These are phyloP conservation scores for Hippocampus barbouri DNA, from an alignment of 2,113 vertebrate genomes.

Conservation along the genomic window DNA sequence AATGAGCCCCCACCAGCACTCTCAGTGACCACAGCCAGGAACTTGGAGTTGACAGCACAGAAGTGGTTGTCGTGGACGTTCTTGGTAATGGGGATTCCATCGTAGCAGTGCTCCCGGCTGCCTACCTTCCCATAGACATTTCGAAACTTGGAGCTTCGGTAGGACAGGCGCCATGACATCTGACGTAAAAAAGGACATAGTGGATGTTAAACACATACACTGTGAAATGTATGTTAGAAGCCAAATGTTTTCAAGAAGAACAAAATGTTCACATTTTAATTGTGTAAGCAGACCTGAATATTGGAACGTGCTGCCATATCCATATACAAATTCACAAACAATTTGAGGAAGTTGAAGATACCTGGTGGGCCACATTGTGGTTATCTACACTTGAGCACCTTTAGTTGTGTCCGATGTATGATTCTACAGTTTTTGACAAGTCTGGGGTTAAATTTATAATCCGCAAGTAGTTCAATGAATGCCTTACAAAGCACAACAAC, in stretches of 20 bases:
- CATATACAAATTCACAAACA: too few species aligned
- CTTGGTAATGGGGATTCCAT: slow-evolving; percentile 95
- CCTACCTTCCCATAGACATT: slow-evolving; percentile 95
- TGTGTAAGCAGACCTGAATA: background rate
- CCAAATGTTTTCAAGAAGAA: background rate
- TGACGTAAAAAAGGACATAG: slow-evolving; percentile 43
- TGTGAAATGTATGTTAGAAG: background rate
- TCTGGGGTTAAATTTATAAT: background rate
- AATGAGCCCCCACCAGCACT: slow-evolving; percentile 90
- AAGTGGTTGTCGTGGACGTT: slow-evolving; percentile 98
- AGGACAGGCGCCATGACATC: slow-evolving; percentile 99
- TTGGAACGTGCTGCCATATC: too few species aligned
- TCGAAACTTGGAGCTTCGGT: slow-evolving; percentile 99
- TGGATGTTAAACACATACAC: background rate
- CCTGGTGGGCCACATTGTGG: background rate
- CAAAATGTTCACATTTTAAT: background rate
- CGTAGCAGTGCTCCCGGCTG: slow-evolving; percentile 93
- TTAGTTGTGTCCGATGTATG: too few species aligned
- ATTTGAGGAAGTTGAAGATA: too few species aligned
- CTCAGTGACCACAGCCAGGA: slow-evolving; percentile 92
- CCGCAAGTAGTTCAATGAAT: background rate
- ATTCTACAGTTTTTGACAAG: background rate
- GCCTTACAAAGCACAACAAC: too few species aligned
- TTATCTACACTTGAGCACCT: too few species aligned
- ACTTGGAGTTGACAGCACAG: slow-evolving; percentile 91